phyloP scores from a whole-genome alignment of 2,797 vertebrate species.

The Enteromius trimaculatus region DNA sequence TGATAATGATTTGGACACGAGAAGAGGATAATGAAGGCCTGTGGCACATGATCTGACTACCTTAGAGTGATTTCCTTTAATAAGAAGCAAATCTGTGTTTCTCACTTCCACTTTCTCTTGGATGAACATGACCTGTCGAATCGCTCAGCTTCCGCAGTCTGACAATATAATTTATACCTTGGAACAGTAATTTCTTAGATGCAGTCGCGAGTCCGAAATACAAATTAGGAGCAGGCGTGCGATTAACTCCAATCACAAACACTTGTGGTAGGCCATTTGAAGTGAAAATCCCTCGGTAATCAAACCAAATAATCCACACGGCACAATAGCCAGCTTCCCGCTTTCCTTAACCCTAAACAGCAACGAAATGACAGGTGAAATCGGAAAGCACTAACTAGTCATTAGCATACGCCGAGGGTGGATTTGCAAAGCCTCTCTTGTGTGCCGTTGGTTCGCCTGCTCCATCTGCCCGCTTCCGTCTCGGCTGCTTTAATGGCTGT shows the following conservation, averaged over 20 bases:
- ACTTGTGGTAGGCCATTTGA: constrained; percentile 55
- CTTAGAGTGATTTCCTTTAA: constrained; percentile 68
- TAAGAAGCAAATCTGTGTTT: constrained; percentile 73
- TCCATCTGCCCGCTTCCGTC: constrained; percentile 40
- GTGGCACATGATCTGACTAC: constrained; percentile 65
- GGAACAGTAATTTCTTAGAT: constrained; percentile 67
- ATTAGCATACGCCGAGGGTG: constrained; percentile 42
- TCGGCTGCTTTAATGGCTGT: constrained; percentile 52
- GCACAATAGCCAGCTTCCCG: constrained; percentile 60
- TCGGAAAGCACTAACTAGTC: constrained; percentile 46
- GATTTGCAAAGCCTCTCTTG: constrained; percentile 41
- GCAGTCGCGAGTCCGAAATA: constrained; percentile 46
- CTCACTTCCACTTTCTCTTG: constrained; percentile 63
- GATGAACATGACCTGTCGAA: constrained; percentile 68
- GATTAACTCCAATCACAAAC: constrained; percentile 62
- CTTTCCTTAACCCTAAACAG: constrained; percentile 61
- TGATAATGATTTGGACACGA: constrained; percentile 67
- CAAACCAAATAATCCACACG: constrained; percentile 49
- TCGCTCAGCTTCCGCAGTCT: constrained; percentile 70
- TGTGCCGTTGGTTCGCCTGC: constrained; percentile 44
- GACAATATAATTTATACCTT: constrained; percentile 74
- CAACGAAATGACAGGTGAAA: constrained; percentile 55
- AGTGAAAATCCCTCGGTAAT: constrained; percentile 60
- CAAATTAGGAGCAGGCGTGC: constrained; percentile 52
- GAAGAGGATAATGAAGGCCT: constrained; percentile 68